phyloP scores from a whole-genome alignment of 2,888 invertebrate species.

The Dynastes grantii region DNA sequence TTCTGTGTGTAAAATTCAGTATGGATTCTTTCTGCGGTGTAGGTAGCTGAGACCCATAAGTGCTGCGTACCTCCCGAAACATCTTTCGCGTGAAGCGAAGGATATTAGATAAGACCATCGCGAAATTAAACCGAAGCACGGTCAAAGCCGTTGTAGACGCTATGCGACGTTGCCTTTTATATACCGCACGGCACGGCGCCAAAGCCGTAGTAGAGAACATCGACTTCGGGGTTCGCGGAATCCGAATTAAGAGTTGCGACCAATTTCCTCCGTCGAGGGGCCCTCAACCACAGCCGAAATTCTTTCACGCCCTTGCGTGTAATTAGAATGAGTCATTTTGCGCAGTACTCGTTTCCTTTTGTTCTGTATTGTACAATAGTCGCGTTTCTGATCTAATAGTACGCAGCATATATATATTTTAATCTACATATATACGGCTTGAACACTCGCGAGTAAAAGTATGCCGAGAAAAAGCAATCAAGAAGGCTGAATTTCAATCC shows the following conservation, averaged over 20 bases:
- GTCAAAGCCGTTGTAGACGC: slow-evolving; percentile 28
- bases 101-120: slow-evolving; percentile 38
- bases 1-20: background rate
- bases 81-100: slow-evolving; percentile 27
- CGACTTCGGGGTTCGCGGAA: slow-evolving; percentile 44
- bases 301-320: slow-evolving; percentile 47
- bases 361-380: slow-evolving; percentile 20
- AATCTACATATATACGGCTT: background rate
- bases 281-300: slow-evolving; percentile 39
- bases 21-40: background rate
- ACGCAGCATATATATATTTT: slow-evolving; percentile 2
- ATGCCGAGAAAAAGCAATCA: too few species aligned
- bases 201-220: slow-evolving; percentile 33
- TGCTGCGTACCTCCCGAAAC: slow-evolving; percentile 9
- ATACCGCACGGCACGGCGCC: slow-evolving; percentile 23
- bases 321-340: slow-evolving; percentile 47
- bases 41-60: background rate
- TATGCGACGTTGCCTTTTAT: slow-evolving; percentile 36
- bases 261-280: slow-evolving; percentile 43
- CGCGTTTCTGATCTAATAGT: slow-evolving; percentile 13
- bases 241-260: slow-evolving; percentile 47
- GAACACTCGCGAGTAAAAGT: background rate
- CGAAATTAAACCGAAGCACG: slow-evolving; percentile 37
- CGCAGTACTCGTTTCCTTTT: slow-evolving; percentile 41
- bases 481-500: too few species aligned